Conservation (phyloP, 1,140 invertebrate genomes). For the Solenopsis invicta region DNA sequence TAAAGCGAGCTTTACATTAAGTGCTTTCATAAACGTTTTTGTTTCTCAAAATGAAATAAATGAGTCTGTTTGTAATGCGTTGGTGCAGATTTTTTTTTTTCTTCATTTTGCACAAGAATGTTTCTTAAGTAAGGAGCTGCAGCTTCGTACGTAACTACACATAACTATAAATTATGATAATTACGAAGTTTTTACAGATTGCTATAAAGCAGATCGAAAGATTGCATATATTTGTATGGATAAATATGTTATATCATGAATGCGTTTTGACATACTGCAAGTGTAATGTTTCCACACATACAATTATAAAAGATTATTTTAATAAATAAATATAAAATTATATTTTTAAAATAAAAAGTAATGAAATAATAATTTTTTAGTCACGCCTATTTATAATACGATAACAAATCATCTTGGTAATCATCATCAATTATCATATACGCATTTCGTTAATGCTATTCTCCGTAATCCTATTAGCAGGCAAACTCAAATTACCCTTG, state of each 20-base stretch:
- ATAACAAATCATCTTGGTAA: neutral
- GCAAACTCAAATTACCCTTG: neutral
- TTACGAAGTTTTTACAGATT: neutral
- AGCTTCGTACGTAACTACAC: neutral
- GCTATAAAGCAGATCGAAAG: neutral
- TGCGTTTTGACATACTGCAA: neutral
- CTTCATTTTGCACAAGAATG: neutral
- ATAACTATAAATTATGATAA: neutral
- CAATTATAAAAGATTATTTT: neutral
- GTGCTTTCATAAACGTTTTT: conserved; percentile 26
- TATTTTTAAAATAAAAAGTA: neutral
- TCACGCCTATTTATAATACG: neutral
- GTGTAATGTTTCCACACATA: neutral
- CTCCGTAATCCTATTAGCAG: neutral
- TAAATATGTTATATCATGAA: neutral
- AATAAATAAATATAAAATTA: conserved; percentile 20
- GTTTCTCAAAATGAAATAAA: conserved; percentile 24
- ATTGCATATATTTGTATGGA: neutral
- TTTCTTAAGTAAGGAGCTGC: neutral
- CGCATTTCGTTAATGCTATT: neutral
- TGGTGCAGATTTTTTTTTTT: conserved; percentile 15
- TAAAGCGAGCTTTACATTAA: conserved; percentile 16
- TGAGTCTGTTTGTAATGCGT: neutral
- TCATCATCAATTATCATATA: neutral
- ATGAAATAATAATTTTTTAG: neutral